phyloP scores from a whole-genome alignment of 2,113 vertebrate species.

The Ictalurus furcatus region DNA sequence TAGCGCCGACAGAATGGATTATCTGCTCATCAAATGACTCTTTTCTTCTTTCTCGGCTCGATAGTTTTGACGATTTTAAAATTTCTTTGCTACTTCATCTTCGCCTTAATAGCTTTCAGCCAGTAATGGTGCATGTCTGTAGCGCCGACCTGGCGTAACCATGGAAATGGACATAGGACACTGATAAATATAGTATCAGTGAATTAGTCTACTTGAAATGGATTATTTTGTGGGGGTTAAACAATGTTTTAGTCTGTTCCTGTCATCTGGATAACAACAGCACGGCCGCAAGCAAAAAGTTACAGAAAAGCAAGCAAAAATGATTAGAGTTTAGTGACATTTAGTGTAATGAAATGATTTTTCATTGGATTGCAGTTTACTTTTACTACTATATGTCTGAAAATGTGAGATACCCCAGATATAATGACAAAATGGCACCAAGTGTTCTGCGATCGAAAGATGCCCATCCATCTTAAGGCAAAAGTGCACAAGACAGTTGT shows the following conservation, averaged over 20 bases:
- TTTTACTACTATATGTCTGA: neutral
- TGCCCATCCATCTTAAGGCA: too few relatives aligned
- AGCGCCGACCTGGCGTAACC: neutral
- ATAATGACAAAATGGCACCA: neutral
- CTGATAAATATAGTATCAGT: neutral
- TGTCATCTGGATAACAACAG: neutral
- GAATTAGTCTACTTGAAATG: neutral
- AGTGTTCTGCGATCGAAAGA: too few relatives aligned
- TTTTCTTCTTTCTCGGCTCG: constrained; percentile 1
- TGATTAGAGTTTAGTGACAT: neutral
- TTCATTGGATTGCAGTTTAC: neutral
- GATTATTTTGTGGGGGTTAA: neutral
- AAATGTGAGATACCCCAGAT: neutral
- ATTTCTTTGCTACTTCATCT: constrained; percentile 15
- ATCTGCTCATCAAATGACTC: constrained; percentile 21
- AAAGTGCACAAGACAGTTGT: too few relatives aligned
- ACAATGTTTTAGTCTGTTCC: neutral
- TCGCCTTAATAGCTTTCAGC: constrained; percentile 32
- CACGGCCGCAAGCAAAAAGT: neutral
- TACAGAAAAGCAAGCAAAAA: neutral
- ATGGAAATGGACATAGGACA: constrained; percentile 19
- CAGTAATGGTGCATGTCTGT: constrained; percentile 36
- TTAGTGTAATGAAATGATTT: neutral
- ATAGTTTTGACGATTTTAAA: constrained; percentile 15
- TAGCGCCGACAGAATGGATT: constrained; percentile 1